Evolutionary conservation across 1,140 invertebrate species (phyloP).

Genomic region (Drosophila malerkotliana): DNA sequence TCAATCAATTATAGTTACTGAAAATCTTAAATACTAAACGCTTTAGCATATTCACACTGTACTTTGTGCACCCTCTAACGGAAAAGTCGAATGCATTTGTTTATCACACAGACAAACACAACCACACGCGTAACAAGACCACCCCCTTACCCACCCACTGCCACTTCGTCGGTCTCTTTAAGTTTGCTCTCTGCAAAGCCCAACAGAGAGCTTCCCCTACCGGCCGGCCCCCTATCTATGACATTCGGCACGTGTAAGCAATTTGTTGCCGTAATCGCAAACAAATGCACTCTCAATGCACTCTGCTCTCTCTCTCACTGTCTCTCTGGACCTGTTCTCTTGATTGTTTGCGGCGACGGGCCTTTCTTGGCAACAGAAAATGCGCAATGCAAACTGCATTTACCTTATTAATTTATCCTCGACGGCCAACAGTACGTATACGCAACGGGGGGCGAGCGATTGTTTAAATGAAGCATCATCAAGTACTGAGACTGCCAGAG

Average conservation of each 20-base stretch:
- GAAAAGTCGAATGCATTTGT: constrained; percentile 64
- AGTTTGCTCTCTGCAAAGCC: constrained; percentile 5
- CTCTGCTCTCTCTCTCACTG: neutral
- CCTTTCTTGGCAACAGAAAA: constrained; percentile 56
- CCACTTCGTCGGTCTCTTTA: constrained; percentile 5
- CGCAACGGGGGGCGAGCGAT: constrained; percentile 37
- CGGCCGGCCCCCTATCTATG: constrained; percentile 9
- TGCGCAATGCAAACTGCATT: constrained; percentile 55
- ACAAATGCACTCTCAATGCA: constrained; percentile 48
- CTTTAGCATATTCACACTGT: constrained; percentile 15
- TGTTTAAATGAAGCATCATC: constrained; percentile 34
- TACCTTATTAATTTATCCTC: constrained; percentile 52
- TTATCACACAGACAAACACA: constrained; percentile 43
- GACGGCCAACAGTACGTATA: constrained; percentile 53
- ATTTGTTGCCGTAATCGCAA: constrained; percentile 75
- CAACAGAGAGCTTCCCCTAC: neutral
- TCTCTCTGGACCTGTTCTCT: constrained; percentile 2
- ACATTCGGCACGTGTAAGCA: constrained; percentile 73
- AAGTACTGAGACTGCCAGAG: constrained; percentile 23
- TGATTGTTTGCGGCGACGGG: constrained; percentile 17
- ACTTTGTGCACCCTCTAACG: constrained; percentile 25
- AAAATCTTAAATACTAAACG: neutral
- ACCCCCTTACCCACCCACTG: constrained; percentile 7
- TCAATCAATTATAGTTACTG: too few species aligned
- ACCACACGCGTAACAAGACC: neutral